Conservation (phyloP, 2,797 vertebrate genomes). For the Pteronotus mesoamericanus region DNA sequence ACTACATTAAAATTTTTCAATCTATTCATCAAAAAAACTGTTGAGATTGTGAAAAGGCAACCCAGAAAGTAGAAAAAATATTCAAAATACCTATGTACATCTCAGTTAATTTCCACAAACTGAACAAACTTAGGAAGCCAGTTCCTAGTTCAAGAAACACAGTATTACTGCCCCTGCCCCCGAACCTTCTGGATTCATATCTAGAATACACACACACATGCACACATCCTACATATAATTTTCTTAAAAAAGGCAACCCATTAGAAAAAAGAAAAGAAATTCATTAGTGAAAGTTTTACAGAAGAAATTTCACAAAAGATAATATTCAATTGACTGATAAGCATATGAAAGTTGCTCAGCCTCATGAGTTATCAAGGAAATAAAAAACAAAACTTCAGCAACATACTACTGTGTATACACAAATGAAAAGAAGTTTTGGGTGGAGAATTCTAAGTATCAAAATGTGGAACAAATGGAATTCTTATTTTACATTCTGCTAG, state of each 20-base stretch:
- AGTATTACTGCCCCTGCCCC: neutral
- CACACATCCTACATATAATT: neutral
- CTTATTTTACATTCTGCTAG: neutral
- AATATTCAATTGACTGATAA: neutral
- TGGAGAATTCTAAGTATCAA: neutral
- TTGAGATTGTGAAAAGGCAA: neutral
- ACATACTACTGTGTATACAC: neutral
- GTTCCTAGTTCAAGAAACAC: neutral
- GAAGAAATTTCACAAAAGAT: neutral
- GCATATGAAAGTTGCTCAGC: neutral
- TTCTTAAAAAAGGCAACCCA: neutral
- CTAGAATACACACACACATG: neutral
- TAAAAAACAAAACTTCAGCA: neutral
- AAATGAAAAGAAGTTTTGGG: neutral
- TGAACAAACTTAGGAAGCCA: neutral
- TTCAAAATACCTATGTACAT: neutral
- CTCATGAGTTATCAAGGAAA: neutral
- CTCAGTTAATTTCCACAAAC: neutral
- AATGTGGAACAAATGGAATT: neutral
- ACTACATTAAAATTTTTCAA: neutral
- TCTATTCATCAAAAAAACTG: neutral
- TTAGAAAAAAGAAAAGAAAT: neutral
- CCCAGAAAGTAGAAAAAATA: neutral
- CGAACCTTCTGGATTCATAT: neutral
- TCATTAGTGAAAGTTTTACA: neutral